Base-by-base conservation (phyloP, 1,140 invertebrate species). In the Melipona quadrifasciata region DNA sequence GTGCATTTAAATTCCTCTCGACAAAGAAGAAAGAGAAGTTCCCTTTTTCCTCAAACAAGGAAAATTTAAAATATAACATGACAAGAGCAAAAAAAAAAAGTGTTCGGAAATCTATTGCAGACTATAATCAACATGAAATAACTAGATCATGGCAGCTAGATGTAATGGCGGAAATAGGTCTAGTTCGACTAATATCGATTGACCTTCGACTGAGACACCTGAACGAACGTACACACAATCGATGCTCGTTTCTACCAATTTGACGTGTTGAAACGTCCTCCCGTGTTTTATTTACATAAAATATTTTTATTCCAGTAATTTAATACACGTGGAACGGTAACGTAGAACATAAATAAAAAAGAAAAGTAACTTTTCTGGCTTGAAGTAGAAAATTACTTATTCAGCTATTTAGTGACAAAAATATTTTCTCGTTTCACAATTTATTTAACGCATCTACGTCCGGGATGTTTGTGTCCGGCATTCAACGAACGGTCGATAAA, bases 171-270 rank as follows among this genome's bases (percentile, higher is more conserved):
- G 64, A 55, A 64, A 34, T 70, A 85, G 31, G 5, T 79, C 39
- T 78, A 68, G 55, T 61, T 82, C 53, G 39, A 81, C 21, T 47
- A 70, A 78, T 88, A 89, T 88, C 87, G 89, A 89, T 58, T 72
- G 85, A 64, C 84, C 74, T 88, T 87, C 80, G 87, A 87, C 84
- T 75, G 61, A 80, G 82, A 87, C 87, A 89, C 79, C 83, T 90
- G 76, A 58, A 64, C 65, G 17, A 70, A 61, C 5, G n/a, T 65
- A 39, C 71, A 34, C 58, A 58, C 80, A 78, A 80, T 87, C 72
- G 85, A 89, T 39, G 64, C 68, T 84, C 71, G 65, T 84, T 47
- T 68, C 17, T 24, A 27, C 6, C 61, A 68, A 65, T 19, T 34
- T 24, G 1, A 67, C 17, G n/a, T 21, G 47, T 47, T 39, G 21